Percentiles rank a stretch among this genome's conserved stretches.
phyloP scores from a whole-genome alignment of 2,888 invertebrate genomes.

The Harpalus rubripes region DNA sequence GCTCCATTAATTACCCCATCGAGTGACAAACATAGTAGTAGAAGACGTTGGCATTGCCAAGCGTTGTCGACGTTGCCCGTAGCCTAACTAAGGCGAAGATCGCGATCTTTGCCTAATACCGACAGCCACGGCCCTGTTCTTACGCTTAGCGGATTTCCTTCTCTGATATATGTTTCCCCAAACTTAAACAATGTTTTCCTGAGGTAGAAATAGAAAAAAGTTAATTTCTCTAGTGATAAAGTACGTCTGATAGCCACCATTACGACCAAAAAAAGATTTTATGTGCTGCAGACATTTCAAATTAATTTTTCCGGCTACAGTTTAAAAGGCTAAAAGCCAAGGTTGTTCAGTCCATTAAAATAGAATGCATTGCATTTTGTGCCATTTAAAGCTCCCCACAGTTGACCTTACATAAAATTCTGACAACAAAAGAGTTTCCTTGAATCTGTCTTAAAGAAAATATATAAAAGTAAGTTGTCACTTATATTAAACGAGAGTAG shows the following conservation, averaged over 20 bases:
- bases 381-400: neutral
- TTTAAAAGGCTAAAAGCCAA: neutral
- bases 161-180: conserved; percentile 25
- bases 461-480: neutral
- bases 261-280: neutral
- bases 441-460: neutral
- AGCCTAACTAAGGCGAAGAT: neutral
- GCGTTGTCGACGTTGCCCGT: conserved; percentile 4
- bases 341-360: neutral
- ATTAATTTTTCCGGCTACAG: neutral
- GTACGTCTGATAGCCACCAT: neutral
- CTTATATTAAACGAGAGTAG: neutral
- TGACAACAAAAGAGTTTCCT: neutral
- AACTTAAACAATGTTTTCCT: conserved; percentile 16
- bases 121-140: neutral
- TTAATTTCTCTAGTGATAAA: conserved; percentile 13
- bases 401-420: neutral
- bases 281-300: neutral
- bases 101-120: conserved; percentile 35
- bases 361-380: neutral
- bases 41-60: conserved; percentile 8
- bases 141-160: conserved; percentile 21
- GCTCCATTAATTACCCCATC: conserved; percentile 49
- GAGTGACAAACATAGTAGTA: conserved; percentile 29
- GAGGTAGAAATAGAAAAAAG: conserved; percentile 30